phyloP scores from a whole-genome alignment of 2,113 vertebrate genomes.

The Lepus europaeus region DNA sequence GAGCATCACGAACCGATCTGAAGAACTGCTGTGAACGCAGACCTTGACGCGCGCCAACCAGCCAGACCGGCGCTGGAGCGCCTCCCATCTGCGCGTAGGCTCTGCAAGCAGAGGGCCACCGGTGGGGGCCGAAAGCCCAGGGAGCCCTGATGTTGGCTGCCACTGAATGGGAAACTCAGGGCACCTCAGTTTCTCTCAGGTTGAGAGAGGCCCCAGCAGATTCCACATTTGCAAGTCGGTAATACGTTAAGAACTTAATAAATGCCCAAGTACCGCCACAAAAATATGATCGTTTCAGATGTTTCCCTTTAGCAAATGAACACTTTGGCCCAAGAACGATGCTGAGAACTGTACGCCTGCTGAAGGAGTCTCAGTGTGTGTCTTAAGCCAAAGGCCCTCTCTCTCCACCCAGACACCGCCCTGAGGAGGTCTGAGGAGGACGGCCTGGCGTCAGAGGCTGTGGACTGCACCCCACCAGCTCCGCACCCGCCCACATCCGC shows the following conservation, averaged over 20 bases:
- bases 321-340: conserved; percentile 33
- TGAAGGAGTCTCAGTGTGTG: not conserved
- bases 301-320: conserved; percentile 49
- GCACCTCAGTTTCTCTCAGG: not conserved
- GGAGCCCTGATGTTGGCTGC: not conserved
- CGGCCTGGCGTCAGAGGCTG: not conserved
- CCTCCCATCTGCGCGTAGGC: conserved; percentile 36
- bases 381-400: not conserved
- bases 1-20: not conserved
- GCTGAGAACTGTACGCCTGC: conserved; percentile 14
- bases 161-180: conserved; percentile 1
- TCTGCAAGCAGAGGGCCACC: conserved; percentile 34
- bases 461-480: not conserved
- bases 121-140: conserved; percentile 44
- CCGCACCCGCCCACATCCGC: not conserved
- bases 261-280: conserved; percentile 24
- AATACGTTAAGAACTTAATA: conserved; percentile 30
- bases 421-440: not conserved
- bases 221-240: conserved; percentile 35
- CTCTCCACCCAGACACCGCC: not conserved
- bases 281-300: conserved; percentile 29
- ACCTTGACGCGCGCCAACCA: conserved; percentile 38
- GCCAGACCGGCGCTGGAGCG: not conserved
- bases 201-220: conserved; percentile 15
- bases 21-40: not conserved